phyloP scores from a whole-genome alignment of 2,888 invertebrate genomes.

The Drosophila silvestris region DNA sequence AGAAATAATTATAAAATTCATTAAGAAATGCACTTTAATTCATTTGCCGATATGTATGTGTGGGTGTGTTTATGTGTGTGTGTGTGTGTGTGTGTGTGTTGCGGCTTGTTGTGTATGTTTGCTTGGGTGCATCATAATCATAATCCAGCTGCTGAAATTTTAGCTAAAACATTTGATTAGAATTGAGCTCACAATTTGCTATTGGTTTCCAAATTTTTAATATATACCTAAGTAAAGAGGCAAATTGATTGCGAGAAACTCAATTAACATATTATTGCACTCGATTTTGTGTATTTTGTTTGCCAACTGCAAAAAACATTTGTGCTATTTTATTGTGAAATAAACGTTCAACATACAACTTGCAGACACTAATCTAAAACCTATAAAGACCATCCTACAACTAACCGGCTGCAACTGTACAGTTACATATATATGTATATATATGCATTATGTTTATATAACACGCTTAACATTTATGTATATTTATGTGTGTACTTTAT shows the following conservation, averaged over 20 bases:
- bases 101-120: neutral
- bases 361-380: slow-evolving; percentile 39
- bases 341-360: slow-evolving; percentile 44
- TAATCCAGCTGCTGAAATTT: slow-evolving; percentile 23
- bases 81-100: slow-evolving; percentile 1
- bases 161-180: slow-evolving; percentile 28
- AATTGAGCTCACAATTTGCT: slow-evolving; percentile 10
- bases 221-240: slow-evolving; percentile 2
- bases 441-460: slow-evolving; percentile 7
- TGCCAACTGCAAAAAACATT: slow-evolving; percentile 42
- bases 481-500: slow-evolving; percentile 44
- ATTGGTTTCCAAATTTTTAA: neutral
- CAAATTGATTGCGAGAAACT: slow-evolving; percentile 16
- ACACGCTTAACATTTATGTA: slow-evolving; percentile 58
- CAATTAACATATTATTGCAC: slow-evolving; percentile 51
- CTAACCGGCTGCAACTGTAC: slow-evolving; percentile 38
- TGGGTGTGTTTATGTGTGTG: neutral
- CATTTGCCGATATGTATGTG: slow-evolving; percentile 67
- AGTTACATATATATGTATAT: slow-evolving; percentile 27
- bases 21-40: slow-evolving; percentile 71
- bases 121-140: slow-evolving; percentile 2
- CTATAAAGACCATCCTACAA: slow-evolving; percentile 45
- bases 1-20: slow-evolving; percentile 51
- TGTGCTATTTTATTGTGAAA: slow-evolving; percentile 31
- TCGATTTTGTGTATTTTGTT: neutral